Percentiles rank a stretch among this genome's conserved stretches.
Conservation (phyloP, 1,140 invertebrate genomes). For the Parapsyche elsis region DNA sequence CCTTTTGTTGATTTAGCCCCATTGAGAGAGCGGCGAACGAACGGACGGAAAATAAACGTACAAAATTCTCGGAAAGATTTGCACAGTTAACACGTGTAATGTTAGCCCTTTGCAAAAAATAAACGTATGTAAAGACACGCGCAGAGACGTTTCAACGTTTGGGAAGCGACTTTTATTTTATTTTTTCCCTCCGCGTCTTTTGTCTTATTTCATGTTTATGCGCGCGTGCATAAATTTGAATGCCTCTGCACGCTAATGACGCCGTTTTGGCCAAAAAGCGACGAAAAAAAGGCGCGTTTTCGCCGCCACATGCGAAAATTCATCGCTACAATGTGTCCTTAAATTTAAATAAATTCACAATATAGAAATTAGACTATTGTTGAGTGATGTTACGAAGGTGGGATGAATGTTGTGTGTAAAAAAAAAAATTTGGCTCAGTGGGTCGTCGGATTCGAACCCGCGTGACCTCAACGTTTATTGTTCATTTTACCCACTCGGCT, state of each 20-base stretch:
- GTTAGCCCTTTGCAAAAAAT: neutral
- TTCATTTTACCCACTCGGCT: conserved; percentile 37
- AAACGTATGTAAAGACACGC: neutral
- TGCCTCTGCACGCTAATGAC: conserved; percentile 1
- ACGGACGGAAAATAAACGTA: conserved; percentile 3
- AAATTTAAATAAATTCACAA: neutral
- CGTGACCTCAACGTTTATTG: conserved; percentile 20
- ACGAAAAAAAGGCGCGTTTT: neutral
- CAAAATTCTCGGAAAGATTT: conserved; percentile 39
- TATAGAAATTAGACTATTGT: neutral
- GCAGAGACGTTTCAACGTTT: neutral
- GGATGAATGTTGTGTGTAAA: neutral
- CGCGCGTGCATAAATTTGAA: conserved; percentile 17
- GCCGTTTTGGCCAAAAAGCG: neutral
- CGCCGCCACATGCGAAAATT: neutral
- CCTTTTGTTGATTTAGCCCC: conserved; percentile 29
- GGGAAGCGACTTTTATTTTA: neutral
- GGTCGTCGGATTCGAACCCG: conserved; percentile 7
- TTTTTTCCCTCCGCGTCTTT: neutral
- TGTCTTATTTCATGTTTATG: neutral
- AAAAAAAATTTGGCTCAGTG: conserved; percentile 25
- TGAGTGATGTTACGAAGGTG: neutral
- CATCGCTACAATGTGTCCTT: neutral
- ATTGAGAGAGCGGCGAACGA: neutral
- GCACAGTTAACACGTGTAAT: conserved; percentile 35